Evolutionary conservation across 1,140 invertebrate genomes (phyloP), one percentile per base, ranked within the genome.

Genomic region (Sesamia nonagrioides): DNA sequence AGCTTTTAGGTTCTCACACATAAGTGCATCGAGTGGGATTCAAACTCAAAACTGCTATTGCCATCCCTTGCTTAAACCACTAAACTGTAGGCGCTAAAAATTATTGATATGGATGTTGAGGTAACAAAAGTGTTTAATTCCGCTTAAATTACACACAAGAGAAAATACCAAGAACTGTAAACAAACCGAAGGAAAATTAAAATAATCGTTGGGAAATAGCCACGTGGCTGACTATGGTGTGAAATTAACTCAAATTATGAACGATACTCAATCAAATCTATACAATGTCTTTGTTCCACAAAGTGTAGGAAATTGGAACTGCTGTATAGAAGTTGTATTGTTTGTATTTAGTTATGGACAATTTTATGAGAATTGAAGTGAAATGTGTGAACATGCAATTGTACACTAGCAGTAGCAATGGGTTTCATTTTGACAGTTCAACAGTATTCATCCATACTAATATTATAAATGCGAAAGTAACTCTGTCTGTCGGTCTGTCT

Each of bases 191-290:
- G 37, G 58, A 71, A 56, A 37, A 77, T 77, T 69, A 69, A 13
- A 78, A 37, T 66, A 77, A 61, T 78, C n/a, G 18, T 52, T 68
- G 80, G 63, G 80, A 81, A 81, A 40, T 6, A 8, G 18, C 66
- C 76, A 52, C 35, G 60, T 52, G 78, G 40, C 37, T 1, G 40
- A 13, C 52, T 48, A 45, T 50, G 78, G 54, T 78, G 80, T 81
- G 61, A 83, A 61, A 75, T 80, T 80, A 80, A 54, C 21, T 68
- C 21, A 81, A 78, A 79, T 71, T 71, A 52, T 27, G 48, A 54
- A 18, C 11, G 48, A 18, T 54, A 11, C 13, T 52, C 7, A 27
- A 1, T 27, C 3, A 27, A 27, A 3, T 27, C 48, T 6, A 17
- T n/a, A 35, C 27, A 35, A 52, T 18, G 13, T 35, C 13, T 37